phyloP scores from a whole-genome alignment of 2,888 invertebrate species.

The Omphaloscelis lunosa region DNA sequence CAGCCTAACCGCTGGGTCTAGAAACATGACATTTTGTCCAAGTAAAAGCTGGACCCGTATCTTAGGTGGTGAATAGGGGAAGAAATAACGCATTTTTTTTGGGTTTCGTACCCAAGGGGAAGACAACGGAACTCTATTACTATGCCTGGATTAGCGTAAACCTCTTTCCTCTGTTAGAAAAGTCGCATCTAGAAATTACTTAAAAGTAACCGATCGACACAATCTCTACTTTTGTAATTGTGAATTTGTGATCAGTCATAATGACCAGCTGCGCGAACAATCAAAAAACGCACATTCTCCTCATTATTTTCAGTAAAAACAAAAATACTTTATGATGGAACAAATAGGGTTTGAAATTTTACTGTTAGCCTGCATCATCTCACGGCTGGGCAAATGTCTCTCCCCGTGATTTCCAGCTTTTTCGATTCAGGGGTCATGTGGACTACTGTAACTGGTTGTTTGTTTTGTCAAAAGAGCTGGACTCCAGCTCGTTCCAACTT shows the following conservation, averaged over 20 bases:
- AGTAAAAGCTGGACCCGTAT: not conserved
- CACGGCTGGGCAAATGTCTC: not conserved
- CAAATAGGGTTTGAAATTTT: not conserved
- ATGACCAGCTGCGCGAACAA: conserved; percentile 29
- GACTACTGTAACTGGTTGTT: no score
- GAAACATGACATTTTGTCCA: not conserved
- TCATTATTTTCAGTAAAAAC: conserved; percentile 2
- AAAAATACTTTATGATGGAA: not conserved
- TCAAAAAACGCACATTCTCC: conserved; percentile 19
- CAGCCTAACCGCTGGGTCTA: not conserved
- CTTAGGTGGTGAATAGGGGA: no score
- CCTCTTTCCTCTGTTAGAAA: not conserved
- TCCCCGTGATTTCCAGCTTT: not conserved
- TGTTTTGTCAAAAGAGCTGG: not conserved
- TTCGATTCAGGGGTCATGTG: not conserved
- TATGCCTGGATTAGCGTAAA: not conserved
- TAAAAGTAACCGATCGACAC: conserved; percentile 4
- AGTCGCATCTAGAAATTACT: not conserved
- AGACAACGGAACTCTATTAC: not conserved
- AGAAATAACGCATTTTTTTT: not conserved
- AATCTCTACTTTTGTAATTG: not conserved
- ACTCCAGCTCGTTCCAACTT: not conserved
- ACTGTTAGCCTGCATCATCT: not conserved
- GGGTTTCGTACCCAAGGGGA: no score
- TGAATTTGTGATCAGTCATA: conserved; percentile 17